Evolutionary conservation across 2,888 invertebrate species (phyloP), one percentile per base, ranked within the genome.

Genomic region (Heliconius hortense): DNA sequence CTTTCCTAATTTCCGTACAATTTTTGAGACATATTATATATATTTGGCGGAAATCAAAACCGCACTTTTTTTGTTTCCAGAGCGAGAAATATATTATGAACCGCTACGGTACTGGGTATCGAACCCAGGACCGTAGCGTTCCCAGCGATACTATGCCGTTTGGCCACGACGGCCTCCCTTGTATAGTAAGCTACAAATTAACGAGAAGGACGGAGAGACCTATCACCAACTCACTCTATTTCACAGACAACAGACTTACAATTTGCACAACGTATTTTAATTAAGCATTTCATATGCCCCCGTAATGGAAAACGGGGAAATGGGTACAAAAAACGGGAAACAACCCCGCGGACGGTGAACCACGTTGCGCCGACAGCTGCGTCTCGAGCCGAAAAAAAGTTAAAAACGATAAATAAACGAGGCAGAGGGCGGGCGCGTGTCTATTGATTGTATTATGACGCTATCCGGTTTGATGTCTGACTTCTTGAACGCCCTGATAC

Each of bases 361-460:
- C 39, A n/a, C 21, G 62, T 66, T 66, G 63, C 8, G 69, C 72
- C 72, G 64, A 72, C 75, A 77, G 72, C 75, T 77, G 77, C 43
- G 77, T 59, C 59, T 72, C 77, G 53, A 18, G 31, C 35, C 64
- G 53, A 59, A 18, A 72, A 77, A 75, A 73, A 75, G 56, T 66
- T 75, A 64, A 64, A 72, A 70, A 69, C 59, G 31, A 67, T 76
- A 78, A 78, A 76, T 74, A 78, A 76, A 75, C 69, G 56, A 67
- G 56, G 72, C 78, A 70, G 60, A 24, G 43, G 56, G 60, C 35
- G 68, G 35, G 60, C 26, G 68, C 71, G 62, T 66, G 72, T 62
- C 73, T 76, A 78, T 78, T 76, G 78, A 78, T 78, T 74, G 43
- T 66, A 71, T 76, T 73, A 74, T 66, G 64, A 75, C 72, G 76